Base-by-base conservation (phyloP, 2,113 vertebrate genomes). In the Sciurus niger region DNA sequence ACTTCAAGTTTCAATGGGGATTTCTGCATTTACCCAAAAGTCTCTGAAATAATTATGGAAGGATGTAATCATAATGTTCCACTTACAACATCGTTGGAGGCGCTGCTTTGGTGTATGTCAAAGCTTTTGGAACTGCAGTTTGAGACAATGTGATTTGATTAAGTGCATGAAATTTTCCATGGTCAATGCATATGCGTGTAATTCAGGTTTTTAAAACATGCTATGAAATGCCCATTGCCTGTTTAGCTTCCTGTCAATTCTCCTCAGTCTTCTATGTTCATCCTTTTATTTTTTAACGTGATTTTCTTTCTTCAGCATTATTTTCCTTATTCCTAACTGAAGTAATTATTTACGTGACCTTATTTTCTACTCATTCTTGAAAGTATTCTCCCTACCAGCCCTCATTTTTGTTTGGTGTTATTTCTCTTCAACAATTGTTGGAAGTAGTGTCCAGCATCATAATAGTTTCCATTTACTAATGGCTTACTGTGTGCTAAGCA, bases 51-150 rank as follows among this genome's bases (percentile, higher is more conserved):
- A 72, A 86, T 76, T 74, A 79, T 8, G 28, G 58, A 46, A 72
- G 70, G 25, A 84, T 76, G 2, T 73, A 93, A 97, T 95, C 83
- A 89, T 74, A 79, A 77, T 90, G 93, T 94, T 94, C 91, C 32
- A 68, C 79, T 68, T 79, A 88, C 14, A 43, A 12, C 25, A 40
- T 48, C 78, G 79, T n/a, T 83, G 58, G 74, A 83, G 53, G 86
- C n/a, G 22, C 28, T 83, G 74, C 46, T 80, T 92, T 46, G 16
- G 67, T 87, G 4, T 40, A 60, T 67, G 65, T 89, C 46, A 74
- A 65, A 77, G 34, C 48, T 93, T 93, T 14, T 32, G 51, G 72
- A 93, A 93, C 51, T 85, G 11, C 25, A 63, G 14, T 79, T 79
- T 80, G 48, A 89, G 46, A 95, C 48, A 70, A 84, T 72, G 37